Percentiles rank a stretch among this genome's conserved stretches.
Evolutionary conservation across 2,888 invertebrate species (phyloP).

Genomic region (Pollenia angustigena): DNA sequence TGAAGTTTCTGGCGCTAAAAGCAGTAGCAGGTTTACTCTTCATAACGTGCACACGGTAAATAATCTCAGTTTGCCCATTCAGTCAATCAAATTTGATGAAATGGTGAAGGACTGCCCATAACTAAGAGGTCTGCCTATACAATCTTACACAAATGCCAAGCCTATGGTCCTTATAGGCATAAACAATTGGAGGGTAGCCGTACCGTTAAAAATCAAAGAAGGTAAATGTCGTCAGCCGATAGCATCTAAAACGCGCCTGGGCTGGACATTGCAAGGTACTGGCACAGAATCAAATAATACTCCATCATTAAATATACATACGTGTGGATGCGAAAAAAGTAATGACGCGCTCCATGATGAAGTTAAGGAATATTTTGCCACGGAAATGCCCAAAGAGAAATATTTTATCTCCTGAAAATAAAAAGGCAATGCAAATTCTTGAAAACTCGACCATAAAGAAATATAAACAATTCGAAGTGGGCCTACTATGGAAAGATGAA

Average conservation of each 20-base stretch:
- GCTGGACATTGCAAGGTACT: constrained; percentile 66
- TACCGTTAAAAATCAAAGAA: constrained; percentile 57
- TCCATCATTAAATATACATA: constrained; percentile 58
- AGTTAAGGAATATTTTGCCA: constrained; percentile 62
- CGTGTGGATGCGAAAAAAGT: constrained; percentile 57
- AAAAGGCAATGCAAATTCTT: constrained; percentile 62
- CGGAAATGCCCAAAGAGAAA: constrained; percentile 55
- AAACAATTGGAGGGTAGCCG: constrained; percentile 46
- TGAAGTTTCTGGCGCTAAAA: background rate
- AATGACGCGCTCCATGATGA: constrained; percentile 63
- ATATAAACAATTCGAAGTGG: constrained; percentile 45
- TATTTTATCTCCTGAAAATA: constrained; percentile 62
- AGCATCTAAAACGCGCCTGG: constrained; percentile 65
- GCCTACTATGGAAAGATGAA: constrained; percentile 59
- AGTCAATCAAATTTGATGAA: constrained; percentile 25
- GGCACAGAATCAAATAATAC: background rate
- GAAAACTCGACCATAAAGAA: constrained; percentile 42
- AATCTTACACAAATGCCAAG: constrained; percentile 51
- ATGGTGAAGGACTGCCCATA: constrained; percentile 1
- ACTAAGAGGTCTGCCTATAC: constrained; percentile 39
- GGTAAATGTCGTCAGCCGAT: constrained; percentile 60
- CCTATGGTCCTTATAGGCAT: constrained; percentile 53
- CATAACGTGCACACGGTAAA: constrained; percentile 26
- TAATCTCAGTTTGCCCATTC: constrained; percentile 38
- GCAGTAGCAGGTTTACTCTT: background rate